A percentile compares a stretch with the other conserved stretches of the same genome.
phyloP scores from a whole-genome alignment of 2,113 vertebrate species.

The Trachemys scripta region DNA sequence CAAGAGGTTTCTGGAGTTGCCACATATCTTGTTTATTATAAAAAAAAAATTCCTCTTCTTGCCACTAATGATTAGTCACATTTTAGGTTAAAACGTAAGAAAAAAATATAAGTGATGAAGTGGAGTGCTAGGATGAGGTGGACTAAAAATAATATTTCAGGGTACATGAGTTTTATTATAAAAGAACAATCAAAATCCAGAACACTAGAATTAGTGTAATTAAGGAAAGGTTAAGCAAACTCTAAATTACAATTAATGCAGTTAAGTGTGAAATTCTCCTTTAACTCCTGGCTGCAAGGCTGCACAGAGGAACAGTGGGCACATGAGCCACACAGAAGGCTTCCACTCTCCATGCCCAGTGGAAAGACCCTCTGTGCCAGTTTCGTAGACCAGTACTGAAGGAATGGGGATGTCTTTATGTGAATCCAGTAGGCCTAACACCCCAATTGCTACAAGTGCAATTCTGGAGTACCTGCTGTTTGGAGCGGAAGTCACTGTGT shows the following conservation, averaged over 20 bases:
- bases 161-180: background rate
- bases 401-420: accelerated
- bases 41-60: background rate
- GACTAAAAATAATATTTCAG: background rate
- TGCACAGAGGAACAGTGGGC: background rate
- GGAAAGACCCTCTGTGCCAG: accelerated
- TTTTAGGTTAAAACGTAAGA: background rate
- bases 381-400: accelerated
- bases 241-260: background rate
- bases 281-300: background rate
- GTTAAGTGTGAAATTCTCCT: background rate
- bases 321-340: background rate
- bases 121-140: background rate
- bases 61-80: background rate
- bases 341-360: background rate
- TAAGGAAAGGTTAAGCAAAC: background rate
- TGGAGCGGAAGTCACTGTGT: too few relatives aligned
- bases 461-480: accelerated
- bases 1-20: background rate
- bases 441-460: background rate
- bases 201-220: background rate
- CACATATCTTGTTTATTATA: background rate
- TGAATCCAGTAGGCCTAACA: background rate
- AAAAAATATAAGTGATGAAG: background rate
- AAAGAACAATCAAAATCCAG: background rate